These are phyloP conservation scores for Tipula lateralis DNA, from an alignment of 2,888 invertebrate species.

Conservation along the genomic window DNA sequence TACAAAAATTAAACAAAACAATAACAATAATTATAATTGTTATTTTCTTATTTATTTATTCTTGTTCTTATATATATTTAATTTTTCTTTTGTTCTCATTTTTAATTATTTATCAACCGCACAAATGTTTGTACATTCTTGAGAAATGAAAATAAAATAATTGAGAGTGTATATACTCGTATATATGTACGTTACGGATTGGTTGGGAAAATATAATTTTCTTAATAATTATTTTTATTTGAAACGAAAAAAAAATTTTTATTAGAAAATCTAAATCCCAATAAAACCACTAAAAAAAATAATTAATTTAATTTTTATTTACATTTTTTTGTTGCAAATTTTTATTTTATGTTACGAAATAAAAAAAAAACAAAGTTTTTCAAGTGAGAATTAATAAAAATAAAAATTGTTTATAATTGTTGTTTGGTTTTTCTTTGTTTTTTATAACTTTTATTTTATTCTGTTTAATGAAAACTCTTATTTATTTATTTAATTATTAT, in stretches of 20 bases:
- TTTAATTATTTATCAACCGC: conserved; percentile 7
- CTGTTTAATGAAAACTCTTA: background rate
- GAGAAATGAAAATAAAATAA: background rate
- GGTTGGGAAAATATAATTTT: background rate
- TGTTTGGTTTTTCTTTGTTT: background rate
- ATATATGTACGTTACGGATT: background rate
- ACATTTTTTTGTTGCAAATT: background rate
- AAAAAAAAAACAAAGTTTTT: background rate
- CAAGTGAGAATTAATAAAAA: conserved; percentile 11
- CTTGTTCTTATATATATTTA: background rate
- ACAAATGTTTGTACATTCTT: conserved; percentile 19
- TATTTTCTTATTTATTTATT: background rate
- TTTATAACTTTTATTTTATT: background rate
- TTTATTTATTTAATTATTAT: background rate
- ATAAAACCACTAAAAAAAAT: conserved; percentile 7
- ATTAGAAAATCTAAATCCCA: conserved; percentile 4
- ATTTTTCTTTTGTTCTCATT: background rate
- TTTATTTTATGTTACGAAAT: background rate
- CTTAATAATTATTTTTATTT: background rate
- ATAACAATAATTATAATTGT: conserved; percentile 19
- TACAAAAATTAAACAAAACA: background rate
- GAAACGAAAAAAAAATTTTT: too few species aligned
- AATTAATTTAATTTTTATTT: conserved; percentile 7
- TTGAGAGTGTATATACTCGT: too few species aligned
- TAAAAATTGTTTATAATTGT: background rate